phyloP scores from a whole-genome alignment of 2,888 invertebrate genomes.

The Corbicula japonica region DNA sequence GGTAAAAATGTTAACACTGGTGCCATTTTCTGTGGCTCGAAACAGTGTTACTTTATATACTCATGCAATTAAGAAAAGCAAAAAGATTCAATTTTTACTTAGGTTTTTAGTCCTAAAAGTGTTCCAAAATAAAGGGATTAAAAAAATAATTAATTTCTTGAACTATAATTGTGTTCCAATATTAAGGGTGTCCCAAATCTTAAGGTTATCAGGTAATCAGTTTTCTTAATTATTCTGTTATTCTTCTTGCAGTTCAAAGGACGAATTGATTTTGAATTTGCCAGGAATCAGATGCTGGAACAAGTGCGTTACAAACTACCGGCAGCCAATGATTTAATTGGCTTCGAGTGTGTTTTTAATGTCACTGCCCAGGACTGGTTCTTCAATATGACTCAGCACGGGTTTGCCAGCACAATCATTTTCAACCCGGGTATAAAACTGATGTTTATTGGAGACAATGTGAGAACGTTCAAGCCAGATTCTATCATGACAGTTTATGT shows the following conservation, averaged over 20 bases:
- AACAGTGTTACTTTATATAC: too few species aligned
- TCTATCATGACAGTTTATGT: constrained; percentile 96
- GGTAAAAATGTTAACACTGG: too few species aligned
- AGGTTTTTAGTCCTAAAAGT: too few species aligned
- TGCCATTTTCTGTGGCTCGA: too few species aligned
- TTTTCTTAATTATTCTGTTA: constrained; percentile 13
- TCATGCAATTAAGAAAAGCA: too few species aligned
- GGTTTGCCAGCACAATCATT: constrained; percentile 94
- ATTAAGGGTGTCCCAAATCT: too few species aligned
- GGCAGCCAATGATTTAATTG: constrained; percentile 79
- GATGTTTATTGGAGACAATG: constrained; percentile 94
- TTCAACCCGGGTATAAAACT: constrained; percentile 95
- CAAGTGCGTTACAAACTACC: constrained; percentile 50
- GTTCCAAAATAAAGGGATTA: too few species aligned
- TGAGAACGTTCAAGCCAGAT: constrained; percentile 97
- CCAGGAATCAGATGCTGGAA: constrained; percentile 91
- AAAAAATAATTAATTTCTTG: too few species aligned
- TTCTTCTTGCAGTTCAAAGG: constrained; percentile 92
- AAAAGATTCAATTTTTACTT: too few species aligned
- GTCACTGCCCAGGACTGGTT: constrained; percentile 86
- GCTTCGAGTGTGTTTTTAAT: constrained; percentile 83
- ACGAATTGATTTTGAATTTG: constrained; percentile 94
- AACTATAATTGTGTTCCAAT: too few species aligned
- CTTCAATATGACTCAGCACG: constrained; percentile 87
- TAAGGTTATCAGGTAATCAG: too few species aligned